These are phyloP conservation scores for Eristalis tenax DNA, from an alignment of 2,888 invertebrate species.

Conservation along the genomic window DNA sequence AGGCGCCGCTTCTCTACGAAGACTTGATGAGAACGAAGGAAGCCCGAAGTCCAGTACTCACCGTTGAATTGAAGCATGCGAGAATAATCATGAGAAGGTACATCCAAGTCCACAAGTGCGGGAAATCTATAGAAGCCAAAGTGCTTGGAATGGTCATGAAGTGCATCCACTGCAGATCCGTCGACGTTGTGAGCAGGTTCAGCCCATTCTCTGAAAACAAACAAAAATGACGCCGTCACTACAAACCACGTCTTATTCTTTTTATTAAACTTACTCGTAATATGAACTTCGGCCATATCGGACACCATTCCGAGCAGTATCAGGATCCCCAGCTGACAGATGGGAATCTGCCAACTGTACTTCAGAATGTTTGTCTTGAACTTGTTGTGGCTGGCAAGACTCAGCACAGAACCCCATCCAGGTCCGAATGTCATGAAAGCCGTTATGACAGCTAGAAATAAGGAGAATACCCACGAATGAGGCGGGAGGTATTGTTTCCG, in stretches of 20 bases:
- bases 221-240: background rate
- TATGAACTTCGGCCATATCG: constrained; percentile 86
- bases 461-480: background rate
- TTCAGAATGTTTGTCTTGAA: constrained; percentile 87
- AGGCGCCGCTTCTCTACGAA: too few relatives aligned
- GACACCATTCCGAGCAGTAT: constrained; percentile 84
- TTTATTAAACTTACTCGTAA: constrained; percentile 74
- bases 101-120: constrained; percentile 57
- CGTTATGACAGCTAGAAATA: constrained; percentile 16
- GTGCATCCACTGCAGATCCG: constrained; percentile 25
- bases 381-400: constrained; percentile 76
- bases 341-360: constrained; percentile 76
- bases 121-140: constrained; percentile 7
- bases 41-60: background rate
- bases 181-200: background rate
- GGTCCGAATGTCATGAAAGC: constrained; percentile 42
- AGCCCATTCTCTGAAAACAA: constrained; percentile 1
- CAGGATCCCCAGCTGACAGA: constrained; percentile 75
- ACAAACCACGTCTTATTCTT: too few relatives aligned
- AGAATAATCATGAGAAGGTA: constrained; percentile 23
- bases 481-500: too few relatives aligned
- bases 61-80: constrained; percentile 45
- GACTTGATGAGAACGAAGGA: background rate
- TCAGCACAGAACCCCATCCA: constrained; percentile 62
- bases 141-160: constrained; percentile 34